phyloP scores from a whole-genome alignment of 2,797 vertebrate species.

The Eleutherodactylus coqui region DNA sequence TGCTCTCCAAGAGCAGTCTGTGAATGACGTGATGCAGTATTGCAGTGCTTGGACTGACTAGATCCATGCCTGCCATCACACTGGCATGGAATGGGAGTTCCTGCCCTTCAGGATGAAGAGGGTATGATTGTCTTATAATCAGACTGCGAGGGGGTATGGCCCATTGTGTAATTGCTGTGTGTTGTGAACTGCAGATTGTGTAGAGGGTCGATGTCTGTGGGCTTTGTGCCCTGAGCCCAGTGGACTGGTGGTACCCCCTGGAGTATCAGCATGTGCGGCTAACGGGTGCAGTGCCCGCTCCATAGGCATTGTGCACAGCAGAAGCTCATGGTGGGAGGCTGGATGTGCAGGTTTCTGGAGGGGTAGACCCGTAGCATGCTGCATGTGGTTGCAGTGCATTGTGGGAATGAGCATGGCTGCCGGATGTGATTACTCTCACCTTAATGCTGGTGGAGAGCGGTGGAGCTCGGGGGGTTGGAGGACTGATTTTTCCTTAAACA shows the following conservation, averaged over 20 bases:
- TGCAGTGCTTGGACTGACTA: too few species aligned
- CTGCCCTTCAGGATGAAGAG: neutral
- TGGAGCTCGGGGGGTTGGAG: constrained; percentile 4
- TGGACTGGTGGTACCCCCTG: too few species aligned
- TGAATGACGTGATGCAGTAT: too few species aligned
- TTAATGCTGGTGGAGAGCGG: neutral
- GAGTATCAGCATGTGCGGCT: too few species aligned
- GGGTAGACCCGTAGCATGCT: neutral
- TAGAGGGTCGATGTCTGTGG: too few species aligned
- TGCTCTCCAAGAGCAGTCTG: too few species aligned
- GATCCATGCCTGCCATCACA: too few species aligned
- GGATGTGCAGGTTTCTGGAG: neutral
- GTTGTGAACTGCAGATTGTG: neutral
- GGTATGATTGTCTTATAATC: neutral
- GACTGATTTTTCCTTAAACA: neutral
- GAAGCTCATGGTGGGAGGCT: neutral
- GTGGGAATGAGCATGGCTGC: neutral
- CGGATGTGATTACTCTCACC: neutral
- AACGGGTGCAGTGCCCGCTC: too few species aligned
- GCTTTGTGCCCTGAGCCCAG: too few species aligned
- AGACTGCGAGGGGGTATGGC: neutral
- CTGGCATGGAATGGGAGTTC: neutral
- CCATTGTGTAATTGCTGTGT: neutral
- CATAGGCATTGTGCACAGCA: neutral
- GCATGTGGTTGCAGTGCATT: neutral